A percentile compares a stretch with the other conserved stretches of the same genome.
These are phyloP conservation scores for Falco columbarius DNA, from an alignment of 2,797 vertebrate genomes.

Conservation along the genomic window DNA sequence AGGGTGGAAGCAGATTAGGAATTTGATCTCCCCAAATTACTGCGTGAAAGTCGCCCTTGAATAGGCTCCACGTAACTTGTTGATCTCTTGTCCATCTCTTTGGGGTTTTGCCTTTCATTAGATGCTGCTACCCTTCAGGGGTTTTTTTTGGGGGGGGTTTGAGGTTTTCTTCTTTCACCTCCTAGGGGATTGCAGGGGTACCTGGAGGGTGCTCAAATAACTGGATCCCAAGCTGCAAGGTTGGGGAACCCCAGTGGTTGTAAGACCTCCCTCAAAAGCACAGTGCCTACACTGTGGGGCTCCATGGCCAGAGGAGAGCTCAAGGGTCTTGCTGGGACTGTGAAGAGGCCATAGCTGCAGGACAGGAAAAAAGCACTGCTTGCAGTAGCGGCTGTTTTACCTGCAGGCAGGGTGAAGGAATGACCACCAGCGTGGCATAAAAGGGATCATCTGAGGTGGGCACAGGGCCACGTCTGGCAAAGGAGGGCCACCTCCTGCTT, in stretches of 20 bases:
- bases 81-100: not conserved
- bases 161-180: not conserved
- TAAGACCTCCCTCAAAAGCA: not conserved
- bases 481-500: not conserved
- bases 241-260: not conserved
- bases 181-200: not conserved
- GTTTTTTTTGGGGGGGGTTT: not conserved
- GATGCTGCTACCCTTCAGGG: not conserved
- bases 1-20: conserved; percentile 32
- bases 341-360: not conserved
- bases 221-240: not conserved
- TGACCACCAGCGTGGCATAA: not conserved
- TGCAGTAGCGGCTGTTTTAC: not conserved
- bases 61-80: not conserved
- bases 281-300: not conserved
- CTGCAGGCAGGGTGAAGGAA: not conserved
- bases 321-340: not conserved
- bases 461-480: not conserved
- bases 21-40: conserved; percentile 34
- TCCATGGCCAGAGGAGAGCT: not conserved
- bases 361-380: not conserved
- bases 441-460: not conserved
- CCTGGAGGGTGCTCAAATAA: not conserved
- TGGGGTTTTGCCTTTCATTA: not conserved
- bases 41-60: not conserved